Evolutionary conservation across 2,888 invertebrate species (phyloP), one percentile per base, ranked within the genome.

Genomic region (Limnephilus rhombicus): DNA sequence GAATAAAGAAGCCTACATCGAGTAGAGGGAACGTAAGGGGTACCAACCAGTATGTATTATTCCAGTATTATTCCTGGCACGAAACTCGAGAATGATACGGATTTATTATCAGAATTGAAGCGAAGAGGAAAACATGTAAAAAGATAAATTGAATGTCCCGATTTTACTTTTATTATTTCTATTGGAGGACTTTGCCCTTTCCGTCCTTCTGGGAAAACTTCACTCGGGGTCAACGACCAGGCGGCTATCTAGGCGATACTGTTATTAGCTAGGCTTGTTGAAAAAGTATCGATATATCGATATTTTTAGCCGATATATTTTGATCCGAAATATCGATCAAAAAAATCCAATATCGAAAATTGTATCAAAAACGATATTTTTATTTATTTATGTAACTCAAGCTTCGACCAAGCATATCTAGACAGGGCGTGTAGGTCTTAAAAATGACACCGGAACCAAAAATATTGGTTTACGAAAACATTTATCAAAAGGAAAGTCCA

Each of bases 61-160:
- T 68, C 68, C 68, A n/a, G 24, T 68, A 7, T 68, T 68, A 68
- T 68, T 68, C 68, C 68, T 68, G 68, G 68, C 68, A 68, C 68
- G 68, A n/a, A 68, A 68, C 68, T 68, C 24, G 24, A 68, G 68
- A 68, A 68, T n/a, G 68, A 68, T 68, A 24, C 68, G 68, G 68
- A 68, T 68, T 68, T 68, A 68, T 82, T 34, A 31, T 82, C 82
- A 82, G 29, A 82, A 82, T 82, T 82, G 29, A 82, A 82, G 82
- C 82, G 34, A 34, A 82, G 82, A 82, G 82, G 18, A 82, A 82
- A 82, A 82, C 82, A 82, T 31, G 82, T 31, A 31, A 34, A 82
- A 34, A 34, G 82, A 34, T 31, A 82, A 82, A 82, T 68, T 68
- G 68, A 68, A 68, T 68, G 68, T 68, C 24, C 68, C 68, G 9